Evolutionary conservation across 2,888 invertebrate genomes (phyloP), one percentile per base, ranked within the genome.

Genomic region (Autographa gamma): DNA sequence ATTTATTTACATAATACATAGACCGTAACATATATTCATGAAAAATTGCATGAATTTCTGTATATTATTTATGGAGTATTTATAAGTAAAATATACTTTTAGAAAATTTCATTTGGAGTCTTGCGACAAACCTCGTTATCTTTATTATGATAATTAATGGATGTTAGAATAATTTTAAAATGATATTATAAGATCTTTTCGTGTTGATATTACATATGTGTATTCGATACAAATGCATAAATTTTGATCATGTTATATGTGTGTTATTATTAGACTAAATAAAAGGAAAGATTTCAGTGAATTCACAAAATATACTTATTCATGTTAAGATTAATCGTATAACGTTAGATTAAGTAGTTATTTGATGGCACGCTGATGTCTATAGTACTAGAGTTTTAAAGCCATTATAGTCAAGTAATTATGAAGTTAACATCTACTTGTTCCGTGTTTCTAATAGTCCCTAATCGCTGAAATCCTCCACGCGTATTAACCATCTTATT

Each of bases 1-100:
- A 76, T 77, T 34, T 76, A 61, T 63, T 60, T 38, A 66, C 52
- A 67, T 69, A 77, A 69, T 70, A 63, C 56, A 41, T 74, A 74
- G 81, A 71, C 83, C 83, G 83, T 81, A 80, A 82, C 80, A 81
- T 81, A 79, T 82, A 80, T 69, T 69, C 38, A 61, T 69, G 70
- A 14, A 80, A 66, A 74, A 61, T 73, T 65, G 16, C 18, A 69
- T 32, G 61, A 62, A 67, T 38, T 69, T 71, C 69, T 68, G 69
- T 81, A 68, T 69, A 69, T 82, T 79, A 69, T 80, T 80, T 79
- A 69, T 71, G 79, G 60, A 71, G 58, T 80, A 79, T 74, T 74
- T 77, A 67, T 77, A 77, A 61, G 69, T 70, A 62, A 74, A 77
- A 58, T 77, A 71, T 69, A 79, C 71, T 69, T 59, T 54, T 61